Evolutionary conservation across 2,888 invertebrate species (phyloP).

Genomic region (Nephrotoma flavescens): DNA sequence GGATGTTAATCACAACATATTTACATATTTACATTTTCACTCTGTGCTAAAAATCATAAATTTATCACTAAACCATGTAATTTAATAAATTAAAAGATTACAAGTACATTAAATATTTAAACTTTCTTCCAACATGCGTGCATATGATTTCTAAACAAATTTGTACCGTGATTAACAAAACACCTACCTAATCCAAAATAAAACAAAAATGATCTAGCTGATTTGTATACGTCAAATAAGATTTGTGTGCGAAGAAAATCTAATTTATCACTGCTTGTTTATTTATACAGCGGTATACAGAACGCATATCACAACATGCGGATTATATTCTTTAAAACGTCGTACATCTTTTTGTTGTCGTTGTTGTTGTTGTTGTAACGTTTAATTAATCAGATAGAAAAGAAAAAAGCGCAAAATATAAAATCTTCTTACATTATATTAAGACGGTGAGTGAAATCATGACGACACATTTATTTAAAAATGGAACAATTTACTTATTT

Average conservation of each 20-base stretch:
- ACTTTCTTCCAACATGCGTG: too few relatives aligned
- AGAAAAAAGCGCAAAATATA: background rate
- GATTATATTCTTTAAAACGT: background rate
- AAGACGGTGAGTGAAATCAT: background rate
- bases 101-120: too few relatives aligned
- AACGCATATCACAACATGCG: background rate
- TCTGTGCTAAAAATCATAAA: too few relatives aligned
- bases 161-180: too few relatives aligned
- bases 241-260: background rate
- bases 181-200: too few relatives aligned
- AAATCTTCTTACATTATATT: background rate
- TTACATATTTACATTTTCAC: too few relatives aligned
- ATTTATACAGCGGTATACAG: background rate
- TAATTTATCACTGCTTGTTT: background rate
- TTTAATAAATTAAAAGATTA: too few relatives aligned
- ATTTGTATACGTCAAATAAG: background rate
- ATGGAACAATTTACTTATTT: background rate
- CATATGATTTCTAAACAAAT: too few relatives aligned
- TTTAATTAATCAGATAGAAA: background rate
- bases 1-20: too few relatives aligned
- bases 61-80: too few relatives aligned
- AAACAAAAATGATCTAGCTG: background rate
- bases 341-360: background rate
- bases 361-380: background rate
- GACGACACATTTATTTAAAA: background rate